Evolutionary conservation across 1,140 invertebrate genomes (phyloP).

Genomic region (Papilio polytes): DNA sequence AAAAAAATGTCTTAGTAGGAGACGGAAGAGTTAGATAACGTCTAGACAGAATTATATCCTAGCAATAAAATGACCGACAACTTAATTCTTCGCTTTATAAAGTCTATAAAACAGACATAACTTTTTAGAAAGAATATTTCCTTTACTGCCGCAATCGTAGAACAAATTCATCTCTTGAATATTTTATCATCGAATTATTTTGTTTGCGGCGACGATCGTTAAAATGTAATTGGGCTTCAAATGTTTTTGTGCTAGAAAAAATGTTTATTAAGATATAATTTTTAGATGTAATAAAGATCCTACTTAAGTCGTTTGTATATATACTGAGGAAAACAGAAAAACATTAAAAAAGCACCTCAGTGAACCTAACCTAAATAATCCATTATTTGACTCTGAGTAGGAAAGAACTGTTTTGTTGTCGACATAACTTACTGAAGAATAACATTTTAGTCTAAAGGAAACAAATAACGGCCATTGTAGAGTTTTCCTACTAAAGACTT

Average conservation of each 20-base stretch:
- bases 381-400: not conserved
- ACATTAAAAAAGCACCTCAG: not conserved
- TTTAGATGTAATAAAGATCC: not conserved
- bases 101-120: slow-evolving; percentile 13
- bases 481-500: not conserved
- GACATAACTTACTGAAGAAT: not conserved
- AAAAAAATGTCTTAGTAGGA: no score
- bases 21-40: not conserved
- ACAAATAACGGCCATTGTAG: not conserved
- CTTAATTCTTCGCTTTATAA: slow-evolving; percentile 3
- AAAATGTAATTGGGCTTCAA: slow-evolving; percentile 13
- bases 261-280: not conserved
- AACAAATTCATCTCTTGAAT: slow-evolving; percentile 18
- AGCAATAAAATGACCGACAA: slow-evolving; percentile 17
- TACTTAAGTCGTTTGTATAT: not conserved
- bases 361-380: not conserved
- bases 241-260: not conserved
- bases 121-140: not conserved
- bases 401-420: not conserved
- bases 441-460: not conserved
- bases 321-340: not conserved
- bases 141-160: slow-evolving; percentile 2
- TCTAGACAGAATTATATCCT: slow-evolving; percentile 16
- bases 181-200: not conserved
- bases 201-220: slow-evolving; percentile 14